Evolutionary conservation across 2,888 invertebrate species (phyloP).

Genomic region (Apamea epomidion): DNA sequence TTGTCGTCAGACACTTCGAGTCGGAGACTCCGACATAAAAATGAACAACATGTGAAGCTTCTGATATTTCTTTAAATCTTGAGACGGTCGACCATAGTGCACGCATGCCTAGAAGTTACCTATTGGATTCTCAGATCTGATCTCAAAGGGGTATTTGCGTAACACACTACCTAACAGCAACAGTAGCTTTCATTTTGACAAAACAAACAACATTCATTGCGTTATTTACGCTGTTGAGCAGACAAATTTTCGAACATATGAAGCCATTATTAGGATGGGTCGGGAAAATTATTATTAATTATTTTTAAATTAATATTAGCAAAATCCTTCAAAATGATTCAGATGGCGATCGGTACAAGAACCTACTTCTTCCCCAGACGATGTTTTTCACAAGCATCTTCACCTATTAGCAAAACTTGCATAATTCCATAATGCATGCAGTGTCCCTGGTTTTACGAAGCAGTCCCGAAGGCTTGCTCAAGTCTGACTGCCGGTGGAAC

Average conservation of each 20-base stretch:
- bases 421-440: neutral
- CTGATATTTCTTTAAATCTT: neutral
- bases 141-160: neutral
- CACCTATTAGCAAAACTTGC: neutral
- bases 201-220: neutral
- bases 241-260: neutral
- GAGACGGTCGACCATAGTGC: neutral
- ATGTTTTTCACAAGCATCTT: neutral
- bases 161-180: neutral
- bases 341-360: neutral
- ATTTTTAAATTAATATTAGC: no score
- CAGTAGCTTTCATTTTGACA: neutral
- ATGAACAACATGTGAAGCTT: neutral
- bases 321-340: neutral
- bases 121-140: neutral
- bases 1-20: neutral
- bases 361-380: neutral
- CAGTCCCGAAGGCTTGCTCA: neutral
- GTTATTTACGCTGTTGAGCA: neutral
- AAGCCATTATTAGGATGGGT: neutral
- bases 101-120: neutral
- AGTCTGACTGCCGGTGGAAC: conserved; percentile 19
- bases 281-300: no score
- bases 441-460: neutral
- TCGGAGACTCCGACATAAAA: neutral